Conservation (phyloP, 2,113 vertebrate species). For the Ptilonorhynchus violaceus region DNA sequence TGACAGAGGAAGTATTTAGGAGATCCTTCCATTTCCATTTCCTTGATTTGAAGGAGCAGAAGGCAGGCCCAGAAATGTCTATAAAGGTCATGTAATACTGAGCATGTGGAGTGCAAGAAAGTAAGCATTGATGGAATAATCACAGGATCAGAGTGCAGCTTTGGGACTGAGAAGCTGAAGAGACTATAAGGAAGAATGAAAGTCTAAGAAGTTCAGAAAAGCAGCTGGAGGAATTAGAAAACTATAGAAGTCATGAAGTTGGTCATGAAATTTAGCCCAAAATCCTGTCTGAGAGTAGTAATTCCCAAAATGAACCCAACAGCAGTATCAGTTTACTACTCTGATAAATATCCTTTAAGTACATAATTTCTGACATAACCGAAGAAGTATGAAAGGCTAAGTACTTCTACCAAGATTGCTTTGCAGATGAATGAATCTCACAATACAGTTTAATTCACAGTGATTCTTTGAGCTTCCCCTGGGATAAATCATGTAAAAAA, state of each 20-base stretch:
- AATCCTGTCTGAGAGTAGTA: slow-evolving; percentile 19
- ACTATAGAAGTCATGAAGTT: neutral
- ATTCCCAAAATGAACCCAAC: slow-evolving; percentile 20
- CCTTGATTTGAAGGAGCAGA: neutral
- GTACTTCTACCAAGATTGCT: neutral
- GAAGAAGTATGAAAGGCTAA: neutral
- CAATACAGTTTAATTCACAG: neutral
- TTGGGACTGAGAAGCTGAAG: neutral
- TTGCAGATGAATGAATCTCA: neutral
- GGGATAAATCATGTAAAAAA: neutral
- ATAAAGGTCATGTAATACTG: neutral
- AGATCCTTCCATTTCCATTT: neutral
- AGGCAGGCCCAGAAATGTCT: neutral
- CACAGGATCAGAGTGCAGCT: neutral
- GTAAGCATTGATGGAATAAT: neutral
- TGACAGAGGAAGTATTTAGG: neutral
- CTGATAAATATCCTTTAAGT: slow-evolving; percentile 29
- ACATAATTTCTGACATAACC: slow-evolving; percentile 6
- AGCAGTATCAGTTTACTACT: neutral
- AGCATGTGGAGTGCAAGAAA: neutral
- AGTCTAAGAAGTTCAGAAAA: neutral
- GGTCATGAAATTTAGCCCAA: neutral
- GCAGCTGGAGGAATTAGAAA: slow-evolving; percentile 23
- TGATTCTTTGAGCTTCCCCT: neutral
- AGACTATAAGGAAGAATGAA: neutral